A percentile compares a stretch with the other conserved stretches of the same genome.
phyloP scores from a whole-genome alignment of 2,797 vertebrate genomes.

The Sebastes diaconus region DNA sequence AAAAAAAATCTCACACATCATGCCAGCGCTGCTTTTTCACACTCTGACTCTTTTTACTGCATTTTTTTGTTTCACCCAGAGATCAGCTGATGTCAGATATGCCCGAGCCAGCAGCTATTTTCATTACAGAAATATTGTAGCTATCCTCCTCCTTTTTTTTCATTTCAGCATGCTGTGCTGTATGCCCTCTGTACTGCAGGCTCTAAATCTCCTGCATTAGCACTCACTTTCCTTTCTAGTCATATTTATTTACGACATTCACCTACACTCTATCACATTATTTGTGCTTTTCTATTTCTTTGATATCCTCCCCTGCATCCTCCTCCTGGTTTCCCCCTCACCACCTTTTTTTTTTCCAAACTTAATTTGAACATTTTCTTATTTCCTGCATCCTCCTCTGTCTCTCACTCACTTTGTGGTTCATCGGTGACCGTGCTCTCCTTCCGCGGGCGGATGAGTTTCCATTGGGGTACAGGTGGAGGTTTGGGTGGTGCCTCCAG shows the following conservation, averaged over 20 bases:
- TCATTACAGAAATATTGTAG: constrained; percentile 50
- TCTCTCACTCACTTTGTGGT: constrained; percentile 81
- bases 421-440: constrained; percentile 84
- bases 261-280: constrained; percentile 47
- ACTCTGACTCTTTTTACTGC: constrained; percentile 23
- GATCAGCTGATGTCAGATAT: constrained; percentile 63
- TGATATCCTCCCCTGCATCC: constrained; percentile 55
- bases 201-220: constrained; percentile 51
- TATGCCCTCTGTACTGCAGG: constrained; percentile 27
- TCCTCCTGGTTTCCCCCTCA: constrained; percentile 28
- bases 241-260: constrained; percentile 61
- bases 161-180: constrained; percentile 31
- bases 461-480: constrained; percentile 85
- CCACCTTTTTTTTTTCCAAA: constrained; percentile 8
- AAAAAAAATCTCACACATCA: constrained; percentile 28
- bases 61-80: constrained; percentile 44
- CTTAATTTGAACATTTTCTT: neutral
- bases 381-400: neutral
- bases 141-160: constrained; percentile 34
- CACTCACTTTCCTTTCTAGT: constrained; percentile 20
- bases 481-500: constrained; percentile 78
- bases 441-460: constrained; percentile 87
- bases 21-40: constrained; percentile 38
- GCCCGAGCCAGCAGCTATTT: constrained; percentile 60
- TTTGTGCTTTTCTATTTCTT: constrained; percentile 44